Base-by-base conservation (phyloP, 2,888 invertebrate genomes). In the Drosophila cognata region DNA sequence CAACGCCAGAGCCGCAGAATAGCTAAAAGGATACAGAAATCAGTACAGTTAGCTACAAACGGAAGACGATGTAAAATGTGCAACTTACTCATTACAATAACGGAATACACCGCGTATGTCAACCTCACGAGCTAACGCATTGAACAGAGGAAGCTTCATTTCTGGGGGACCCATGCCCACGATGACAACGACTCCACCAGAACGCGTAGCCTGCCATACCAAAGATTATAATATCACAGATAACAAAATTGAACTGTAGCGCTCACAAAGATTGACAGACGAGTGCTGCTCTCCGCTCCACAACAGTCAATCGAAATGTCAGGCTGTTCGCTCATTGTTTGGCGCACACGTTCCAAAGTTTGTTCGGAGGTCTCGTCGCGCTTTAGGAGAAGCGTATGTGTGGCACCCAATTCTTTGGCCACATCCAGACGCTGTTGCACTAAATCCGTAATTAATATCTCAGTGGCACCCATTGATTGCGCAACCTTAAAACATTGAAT, bases 31-130 rank as follows among this genome's bases (percentile, higher is more conserved):
- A 48, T 4, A 48, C 4, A n/a, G 2, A 11, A 55, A 52, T 36
- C 8, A 3, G 7, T 21, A 25, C 48, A 71, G 21, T 33, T 3
- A 53, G 36, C 13, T 8, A 8, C 13, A 8, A 13, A 16, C 5
- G 11, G 58, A 29, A 4, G 10, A 25, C 11, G 10, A 2, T 18
- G 7, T 1, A 95, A 43, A 29, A 21, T 2, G 6, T 6, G 93
- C 89, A 21, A 97, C 97, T 81, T 75, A 93, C 93, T 97, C 97
- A 93, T 98, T 98, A 75, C 95, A 97, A 92, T 99, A 99, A 93
- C 99, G 95, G 94, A 99, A 99, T 68, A 98, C 96, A 75, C 99
- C 99, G 73, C 96, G 94, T 79, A 99, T 97, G 93, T 99, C 98
- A 13, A 99, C 96, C 94, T 99, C 99, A 63, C 97, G 94, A 0